phyloP scores from a whole-genome alignment of 2,797 vertebrate genomes.

The Orientallactaga sibirica region DNA sequence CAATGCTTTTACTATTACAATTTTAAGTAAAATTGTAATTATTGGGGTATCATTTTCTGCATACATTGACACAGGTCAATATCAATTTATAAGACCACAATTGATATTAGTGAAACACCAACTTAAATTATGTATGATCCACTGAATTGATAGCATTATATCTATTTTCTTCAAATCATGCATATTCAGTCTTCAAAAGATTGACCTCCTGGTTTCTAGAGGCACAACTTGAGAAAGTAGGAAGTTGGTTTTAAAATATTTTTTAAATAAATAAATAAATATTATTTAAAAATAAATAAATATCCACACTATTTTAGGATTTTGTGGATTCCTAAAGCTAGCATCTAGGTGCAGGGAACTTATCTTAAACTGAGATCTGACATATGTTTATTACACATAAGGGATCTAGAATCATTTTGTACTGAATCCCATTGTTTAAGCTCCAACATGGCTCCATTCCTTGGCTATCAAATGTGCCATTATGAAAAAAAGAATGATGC shows the following conservation, averaged over 20 bases:
- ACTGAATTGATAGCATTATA: neutral
- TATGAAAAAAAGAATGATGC: neutral
- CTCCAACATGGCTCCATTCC: too few species aligned
- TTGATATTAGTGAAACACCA: neutral
- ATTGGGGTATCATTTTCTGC: neutral
- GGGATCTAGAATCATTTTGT: neutral
- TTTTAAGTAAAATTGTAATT: neutral
- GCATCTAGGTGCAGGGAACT: neutral
- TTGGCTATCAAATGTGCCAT: neutral
- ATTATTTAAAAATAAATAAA: conserved; percentile 27
- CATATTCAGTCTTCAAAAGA: conserved; percentile 1
- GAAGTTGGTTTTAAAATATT: too few species aligned
- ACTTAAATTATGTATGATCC: neutral
- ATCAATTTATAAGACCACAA: neutral
- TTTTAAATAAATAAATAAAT: too few species aligned
- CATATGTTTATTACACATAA: neutral
- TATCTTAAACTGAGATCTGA: neutral
- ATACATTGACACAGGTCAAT: neutral
- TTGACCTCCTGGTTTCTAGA: neutral
- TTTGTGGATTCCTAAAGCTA: neutral
- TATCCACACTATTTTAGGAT: neutral
- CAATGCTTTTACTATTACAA: neutral
- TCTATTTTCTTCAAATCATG: neutral
- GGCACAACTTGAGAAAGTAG: neutral
- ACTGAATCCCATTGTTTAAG: neutral